Base-by-base conservation (phyloP, 2,888 invertebrate genomes). In the Spilosoma lubricipeda region DNA sequence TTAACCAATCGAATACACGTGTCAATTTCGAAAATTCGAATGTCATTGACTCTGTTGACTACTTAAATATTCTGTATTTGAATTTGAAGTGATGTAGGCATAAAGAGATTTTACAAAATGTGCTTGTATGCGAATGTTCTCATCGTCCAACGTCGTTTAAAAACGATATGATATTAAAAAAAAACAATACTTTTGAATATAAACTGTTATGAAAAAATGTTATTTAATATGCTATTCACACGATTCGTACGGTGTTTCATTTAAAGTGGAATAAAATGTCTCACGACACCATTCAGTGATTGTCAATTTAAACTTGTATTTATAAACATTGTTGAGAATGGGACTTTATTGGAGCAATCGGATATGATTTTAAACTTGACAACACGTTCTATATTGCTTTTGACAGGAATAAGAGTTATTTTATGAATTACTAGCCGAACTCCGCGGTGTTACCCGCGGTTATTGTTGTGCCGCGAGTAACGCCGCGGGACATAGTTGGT, bases 31-130 rank as follows among this genome's bases (percentile, higher is more conserved):
- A 30, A 63, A 30, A 13, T 63, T 63, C 42, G 27, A 20, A 30
- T 11, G 45, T 48, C 45, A 67, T 30, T 67, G 45, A 67, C 67
- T 48, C 45, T 48, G 27, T 30, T 67, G 4, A 30, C 9, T 70
- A 63, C 42, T 70, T 23, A 59, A 63, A 70, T 39, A 15, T 52
- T 56, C 33, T n/a, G 15, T 56, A 70, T 70, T 30, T 30, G 45
- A 70, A 70, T 70, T 42, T 70, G 23, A 63, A 30, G 18, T 45
- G 45, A n/a, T n/a, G 13, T 9, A 23, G 5, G 67, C 13, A 48
- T 30, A 48, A 45, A 70, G 27, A 63, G 0, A 63, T 45, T 56
- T 30, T 30, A 70, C 63, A 70, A 63, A 20, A 15, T 42, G 3
- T 33, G 48, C 23, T 3, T 27, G 27, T 70, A 59, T 42, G 42